phyloP scores from a whole-genome alignment of 2,797 vertebrate genomes.

The Eospalax fontanierii region DNA sequence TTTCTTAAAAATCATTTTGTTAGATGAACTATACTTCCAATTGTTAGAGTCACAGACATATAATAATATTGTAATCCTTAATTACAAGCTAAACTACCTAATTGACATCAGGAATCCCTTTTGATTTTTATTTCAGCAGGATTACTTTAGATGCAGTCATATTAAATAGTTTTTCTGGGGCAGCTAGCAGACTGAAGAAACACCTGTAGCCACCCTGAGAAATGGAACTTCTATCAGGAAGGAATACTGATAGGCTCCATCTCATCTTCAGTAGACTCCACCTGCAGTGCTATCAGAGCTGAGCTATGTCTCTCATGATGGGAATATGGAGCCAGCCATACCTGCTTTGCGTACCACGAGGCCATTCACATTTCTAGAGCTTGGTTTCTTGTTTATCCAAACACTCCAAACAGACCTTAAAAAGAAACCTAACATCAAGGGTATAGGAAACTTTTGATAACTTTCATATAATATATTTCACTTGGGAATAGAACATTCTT shows the following conservation, averaged over 20 bases:
- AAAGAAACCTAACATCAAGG: background rate
- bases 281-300: background rate
- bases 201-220: too few species aligned
- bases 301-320: background rate
- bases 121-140: conserved; percentile 19
- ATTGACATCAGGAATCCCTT: background rate
- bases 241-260: background rate
- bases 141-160: background rate
- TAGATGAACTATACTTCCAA: background rate
- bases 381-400: background rate
- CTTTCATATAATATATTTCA: conserved; percentile 34
- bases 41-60: conserved; percentile 4
- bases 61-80: background rate
- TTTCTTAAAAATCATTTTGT: conserved; percentile 36
- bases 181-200: background rate
- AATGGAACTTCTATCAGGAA: background rate
- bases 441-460: conserved; percentile 41
- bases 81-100: background rate
- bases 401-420: background rate
- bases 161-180: background rate
- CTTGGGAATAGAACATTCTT: conserved; percentile 18
- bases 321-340: too few species aligned
- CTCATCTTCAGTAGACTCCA: background rate
- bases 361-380: background rate
- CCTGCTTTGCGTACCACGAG: rapidly evolving